These are phyloP conservation scores for Colossoma macropomum DNA, from an alignment of 2,113 vertebrate species.

Conservation along the genomic window DNA sequence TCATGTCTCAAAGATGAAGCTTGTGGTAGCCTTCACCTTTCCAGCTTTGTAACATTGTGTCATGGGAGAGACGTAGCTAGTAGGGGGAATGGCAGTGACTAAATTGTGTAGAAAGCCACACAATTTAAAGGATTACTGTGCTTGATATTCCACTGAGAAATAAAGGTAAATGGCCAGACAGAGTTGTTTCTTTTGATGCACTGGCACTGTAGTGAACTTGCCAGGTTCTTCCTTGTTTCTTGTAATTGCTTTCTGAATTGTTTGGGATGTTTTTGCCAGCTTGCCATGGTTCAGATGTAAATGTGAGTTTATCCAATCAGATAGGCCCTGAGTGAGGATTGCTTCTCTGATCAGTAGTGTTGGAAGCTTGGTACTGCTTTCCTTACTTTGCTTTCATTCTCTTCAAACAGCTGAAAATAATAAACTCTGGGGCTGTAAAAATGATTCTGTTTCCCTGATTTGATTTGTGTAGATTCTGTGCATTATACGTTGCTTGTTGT, in stretches of 20 bases:
- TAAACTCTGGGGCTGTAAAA: not conserved
- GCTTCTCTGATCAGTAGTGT: constrained; percentile 4
- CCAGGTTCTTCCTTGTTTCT: not conserved
- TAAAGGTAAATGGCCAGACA: not conserved
- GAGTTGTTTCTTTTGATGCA: no score
- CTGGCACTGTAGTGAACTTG: not conserved
- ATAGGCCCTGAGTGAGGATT: not conserved
- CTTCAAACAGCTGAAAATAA: not conserved
- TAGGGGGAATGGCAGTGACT: no score
- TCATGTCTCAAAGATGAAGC: no score
- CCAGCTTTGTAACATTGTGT: no score
- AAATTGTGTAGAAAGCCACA: no score
- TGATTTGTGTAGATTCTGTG: not conserved
- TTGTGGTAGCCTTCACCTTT: no score
- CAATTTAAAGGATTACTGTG: not conserved
- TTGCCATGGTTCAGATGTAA: not conserved
- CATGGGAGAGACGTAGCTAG: no score
- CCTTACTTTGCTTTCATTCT: not conserved
- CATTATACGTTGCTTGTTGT: constrained; percentile 5
- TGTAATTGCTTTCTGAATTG: constrained; percentile 15
- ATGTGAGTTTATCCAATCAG: constrained; percentile 1
- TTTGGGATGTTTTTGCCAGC: constrained; percentile 18
- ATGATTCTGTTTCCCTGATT: not conserved
- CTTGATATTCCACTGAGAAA: not conserved
- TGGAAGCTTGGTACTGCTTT: not conserved